These are phyloP conservation scores for Maconellicoccus hirsutus DNA, from an alignment of 1,140 invertebrate species.

Conservation along the genomic window DNA sequence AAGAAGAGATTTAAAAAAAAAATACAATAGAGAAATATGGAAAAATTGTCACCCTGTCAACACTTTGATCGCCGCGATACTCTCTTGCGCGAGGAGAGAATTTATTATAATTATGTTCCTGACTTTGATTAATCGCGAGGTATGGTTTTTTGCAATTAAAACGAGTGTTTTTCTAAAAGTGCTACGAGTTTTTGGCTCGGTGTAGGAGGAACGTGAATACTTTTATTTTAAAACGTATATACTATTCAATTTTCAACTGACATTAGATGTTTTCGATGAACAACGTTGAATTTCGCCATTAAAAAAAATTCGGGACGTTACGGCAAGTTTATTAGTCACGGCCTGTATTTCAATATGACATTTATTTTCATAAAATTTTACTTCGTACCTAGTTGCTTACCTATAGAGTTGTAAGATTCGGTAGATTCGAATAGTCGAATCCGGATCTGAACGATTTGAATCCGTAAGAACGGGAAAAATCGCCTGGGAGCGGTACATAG, in stretches of 20 bases:
- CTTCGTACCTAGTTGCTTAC: too few relatives aligned
- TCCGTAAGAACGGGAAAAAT: too few relatives aligned
- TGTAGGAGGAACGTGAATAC: not conserved
- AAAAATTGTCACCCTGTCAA: not conserved
- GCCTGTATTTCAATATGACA: too few relatives aligned
- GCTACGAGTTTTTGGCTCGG: not conserved
- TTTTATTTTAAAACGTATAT: not conserved
- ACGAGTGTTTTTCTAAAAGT: conserved; percentile 16
- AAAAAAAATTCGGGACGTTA: too few relatives aligned
- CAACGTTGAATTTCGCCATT: not conserved
- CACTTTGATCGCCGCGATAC: not conserved
- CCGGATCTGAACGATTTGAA: too few relatives aligned
- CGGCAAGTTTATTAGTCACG: too few relatives aligned
- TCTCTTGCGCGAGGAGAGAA: conserved; percentile 10
- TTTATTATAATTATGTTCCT: conserved; percentile 15
- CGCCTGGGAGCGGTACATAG: too few relatives aligned
- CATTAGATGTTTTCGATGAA: not conserved
- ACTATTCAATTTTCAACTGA: not conserved
- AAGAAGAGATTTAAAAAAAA: not conserved
- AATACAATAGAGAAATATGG: not conserved
- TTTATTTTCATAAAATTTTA: too few relatives aligned
- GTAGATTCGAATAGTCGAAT: too few relatives aligned
- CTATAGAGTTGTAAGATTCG: too few relatives aligned
- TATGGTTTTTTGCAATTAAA: conserved; percentile 17
- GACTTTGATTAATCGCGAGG: conserved; percentile 16